Evolutionary conservation across 2,888 invertebrate species (phyloP), one percentile per base, ranked within the genome.

Genomic region (Ennomos fuscantarius): DNA sequence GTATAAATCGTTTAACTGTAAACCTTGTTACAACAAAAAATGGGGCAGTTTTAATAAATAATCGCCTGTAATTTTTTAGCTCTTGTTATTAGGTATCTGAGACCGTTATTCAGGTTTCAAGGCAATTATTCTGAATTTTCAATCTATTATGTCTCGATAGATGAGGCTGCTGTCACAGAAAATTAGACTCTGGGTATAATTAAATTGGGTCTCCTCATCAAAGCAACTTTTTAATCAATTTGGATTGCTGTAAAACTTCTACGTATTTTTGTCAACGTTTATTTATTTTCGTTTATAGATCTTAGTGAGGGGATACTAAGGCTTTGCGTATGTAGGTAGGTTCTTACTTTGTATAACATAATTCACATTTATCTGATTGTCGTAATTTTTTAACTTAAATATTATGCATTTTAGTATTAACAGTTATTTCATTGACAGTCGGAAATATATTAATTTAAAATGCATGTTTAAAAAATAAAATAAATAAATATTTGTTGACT

Each of bases 211-310:
- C 33, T 46, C 50, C 37, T 56, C 51, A 50, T 41, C 50, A 56
- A 40, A 41, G 50, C 34, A 42, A 56, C 51, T 56, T 56, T 51
- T 35, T 49, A 44, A 55, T 44, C 44, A 51, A 36, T 46, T 46
- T 12, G 40, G 35, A 8, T 36, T 36, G 24, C 32, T 44, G 1
- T 24, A 24, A 31, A 13, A 42, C 36, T 43, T 31, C 24, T 44
- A 32, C 24, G 5, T 24, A 24, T 24, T 3, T 24, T 24, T 24
- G 24, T 24, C 24, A 24, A 24, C 24, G 24, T 6, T 6, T 24
- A 24, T 24, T 24, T 3, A 24, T 24, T 24, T 24, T 24, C 24
- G 24, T 24, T 24, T 24, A 24, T n/a, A 24, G 6, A 5, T 3
- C 24, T 24, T 3, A 24, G 24, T 24, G n/a, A 6, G 24, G 5